phyloP scores from a whole-genome alignment of 2,797 vertebrate species.

The Parambassis ranga region DNA sequence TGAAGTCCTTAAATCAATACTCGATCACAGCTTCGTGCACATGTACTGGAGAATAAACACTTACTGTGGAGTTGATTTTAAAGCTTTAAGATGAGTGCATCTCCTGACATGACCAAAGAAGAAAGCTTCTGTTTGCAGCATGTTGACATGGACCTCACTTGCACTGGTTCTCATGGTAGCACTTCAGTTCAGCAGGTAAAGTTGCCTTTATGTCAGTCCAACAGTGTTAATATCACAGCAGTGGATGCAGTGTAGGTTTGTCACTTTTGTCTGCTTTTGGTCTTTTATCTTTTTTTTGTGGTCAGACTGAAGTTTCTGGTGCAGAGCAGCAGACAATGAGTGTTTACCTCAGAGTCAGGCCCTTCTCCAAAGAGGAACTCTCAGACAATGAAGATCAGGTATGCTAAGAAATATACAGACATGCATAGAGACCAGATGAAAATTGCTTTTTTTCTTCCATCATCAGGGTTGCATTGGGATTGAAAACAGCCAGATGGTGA shows the following conservation, averaged over 20 bases:
- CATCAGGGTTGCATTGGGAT: constrained; percentile 84
- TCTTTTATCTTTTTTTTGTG: neutral
- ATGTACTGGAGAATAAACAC: neutral
- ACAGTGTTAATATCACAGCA: too few species aligned
- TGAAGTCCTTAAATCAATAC: neutral
- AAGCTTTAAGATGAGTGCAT: constrained; percentile 48
- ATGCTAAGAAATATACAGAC: neutral
- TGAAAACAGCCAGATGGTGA: constrained; percentile 80
- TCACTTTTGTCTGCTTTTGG: neutral
- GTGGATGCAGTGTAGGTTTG: neutral
- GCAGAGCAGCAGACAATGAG: constrained; percentile 82
- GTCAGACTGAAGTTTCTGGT: constrained; percentile 49
- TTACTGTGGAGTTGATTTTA: neutral
- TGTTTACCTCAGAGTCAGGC: constrained; percentile 87
- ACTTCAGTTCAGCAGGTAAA: constrained; percentile 42
- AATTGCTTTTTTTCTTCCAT: fast-evolving
- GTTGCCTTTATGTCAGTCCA: neutral
- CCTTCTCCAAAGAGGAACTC: constrained; percentile 86
- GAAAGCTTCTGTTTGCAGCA: constrained; percentile 27
- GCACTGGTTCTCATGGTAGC: constrained; percentile 15
- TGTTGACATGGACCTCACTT: constrained; percentile 71
- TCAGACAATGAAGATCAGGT: constrained; percentile 84
- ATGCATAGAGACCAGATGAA: neutral
- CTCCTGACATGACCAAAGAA: constrained; percentile 40
- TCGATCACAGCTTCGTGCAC: neutral